Conservation (phyloP, 1,140 invertebrate species). For the Coenobita brevimanus region DNA sequence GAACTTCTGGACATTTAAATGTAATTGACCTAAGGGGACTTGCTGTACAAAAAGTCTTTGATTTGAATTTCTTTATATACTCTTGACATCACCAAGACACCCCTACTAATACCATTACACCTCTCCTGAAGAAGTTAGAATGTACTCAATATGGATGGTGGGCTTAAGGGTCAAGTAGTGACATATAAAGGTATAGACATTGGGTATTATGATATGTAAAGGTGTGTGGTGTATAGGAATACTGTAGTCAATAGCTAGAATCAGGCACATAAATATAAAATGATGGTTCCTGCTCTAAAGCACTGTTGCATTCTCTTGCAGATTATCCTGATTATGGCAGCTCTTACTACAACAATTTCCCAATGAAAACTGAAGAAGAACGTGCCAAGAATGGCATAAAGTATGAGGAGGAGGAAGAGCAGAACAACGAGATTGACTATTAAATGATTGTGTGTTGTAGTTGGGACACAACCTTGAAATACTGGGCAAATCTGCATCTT, state of each 20-base stretch:
- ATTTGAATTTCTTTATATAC: too few relatives aligned
- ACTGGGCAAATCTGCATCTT: neutral
- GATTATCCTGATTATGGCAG: conserved; percentile 67
- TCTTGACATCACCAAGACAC: too few relatives aligned
- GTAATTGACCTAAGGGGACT: neutral
- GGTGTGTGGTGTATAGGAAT: neutral
- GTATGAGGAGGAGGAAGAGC: conserved; percentile 68
- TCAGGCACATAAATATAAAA: neutral
- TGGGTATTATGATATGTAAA: too few relatives aligned
- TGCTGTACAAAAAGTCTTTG: too few relatives aligned
- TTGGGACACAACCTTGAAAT: neutral
- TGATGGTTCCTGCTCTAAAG: neutral
- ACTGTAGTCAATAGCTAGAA: neutral
- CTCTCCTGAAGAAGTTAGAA: too few relatives aligned
- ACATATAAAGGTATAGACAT: too few relatives aligned
- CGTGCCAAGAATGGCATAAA: conserved; percentile 69
- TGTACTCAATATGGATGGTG: too few relatives aligned
- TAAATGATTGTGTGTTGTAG: conserved; percentile 10
- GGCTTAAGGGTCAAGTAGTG: too few relatives aligned
- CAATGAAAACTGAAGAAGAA: conserved; percentile 69
- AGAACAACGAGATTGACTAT: conserved; percentile 68
- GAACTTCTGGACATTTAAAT: conserved; percentile 5
- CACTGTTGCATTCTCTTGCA: conserved; percentile 10
- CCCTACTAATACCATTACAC: too few relatives aligned
- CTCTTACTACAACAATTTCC: conserved; percentile 67